Conservation (phyloP, 2,888 invertebrate species). For the Diarsia rubi region DNA sequence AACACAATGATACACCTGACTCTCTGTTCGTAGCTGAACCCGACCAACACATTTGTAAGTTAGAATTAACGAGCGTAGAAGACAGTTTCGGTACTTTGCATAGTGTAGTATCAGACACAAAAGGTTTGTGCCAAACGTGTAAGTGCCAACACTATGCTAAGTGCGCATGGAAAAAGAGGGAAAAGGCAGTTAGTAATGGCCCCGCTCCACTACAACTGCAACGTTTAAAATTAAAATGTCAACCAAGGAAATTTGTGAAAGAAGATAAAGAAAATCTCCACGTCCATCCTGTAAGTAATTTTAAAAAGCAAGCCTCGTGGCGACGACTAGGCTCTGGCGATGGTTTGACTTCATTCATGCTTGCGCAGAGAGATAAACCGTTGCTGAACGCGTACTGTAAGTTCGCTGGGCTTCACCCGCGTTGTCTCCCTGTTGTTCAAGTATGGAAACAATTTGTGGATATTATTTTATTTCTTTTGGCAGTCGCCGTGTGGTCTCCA, state of each 20-base stretch:
- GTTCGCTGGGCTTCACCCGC: conserved; percentile 70
- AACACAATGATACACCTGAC: conserved; percentile 57
- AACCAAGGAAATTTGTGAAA: conserved; percentile 56
- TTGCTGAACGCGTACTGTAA: conserved; percentile 54
- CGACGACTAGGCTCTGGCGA: conserved; percentile 11
- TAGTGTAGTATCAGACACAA: conserved; percentile 65
- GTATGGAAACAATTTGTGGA: conserved; percentile 68
- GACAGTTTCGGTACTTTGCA: conserved; percentile 49
- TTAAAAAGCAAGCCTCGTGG: conserved; percentile 44
- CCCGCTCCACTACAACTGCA: conserved; percentile 60
- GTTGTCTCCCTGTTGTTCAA: conserved; percentile 66
- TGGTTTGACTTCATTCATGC: conserved; percentile 44
- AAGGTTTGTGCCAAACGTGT: conserved; percentile 51
- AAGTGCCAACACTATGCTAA: conserved; percentile 60
- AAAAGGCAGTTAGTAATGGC: conserved; percentile 53
- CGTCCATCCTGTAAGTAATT: conserved; percentile 60
- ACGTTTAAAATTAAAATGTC: conserved; percentile 63
- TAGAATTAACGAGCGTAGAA: conserved; percentile 37
- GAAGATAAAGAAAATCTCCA: conserved; percentile 55
- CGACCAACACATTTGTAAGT: conserved; percentile 51
- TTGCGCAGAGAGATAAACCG: conserved; percentile 36
- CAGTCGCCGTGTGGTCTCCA: conserved; percentile 72
- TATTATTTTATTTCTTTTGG: conserved; percentile 70
- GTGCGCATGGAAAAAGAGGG: conserved; percentile 42
- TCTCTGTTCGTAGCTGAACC: conserved; percentile 64